Evolutionary conservation across 1,140 invertebrate species (phyloP).

Genomic region (Hydropsyche tenuis): DNA sequence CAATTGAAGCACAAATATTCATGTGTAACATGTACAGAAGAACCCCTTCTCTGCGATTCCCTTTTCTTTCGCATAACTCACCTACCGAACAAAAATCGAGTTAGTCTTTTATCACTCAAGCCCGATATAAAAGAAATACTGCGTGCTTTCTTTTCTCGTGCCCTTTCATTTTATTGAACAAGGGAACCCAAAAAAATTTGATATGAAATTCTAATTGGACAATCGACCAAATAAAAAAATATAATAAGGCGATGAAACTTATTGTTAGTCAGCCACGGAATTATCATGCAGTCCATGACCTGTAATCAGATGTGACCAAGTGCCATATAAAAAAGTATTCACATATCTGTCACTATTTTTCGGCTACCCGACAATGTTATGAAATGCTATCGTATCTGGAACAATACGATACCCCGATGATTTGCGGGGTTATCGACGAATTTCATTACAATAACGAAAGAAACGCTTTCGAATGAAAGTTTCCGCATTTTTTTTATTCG

Average conservation of each 20-base stretch:
- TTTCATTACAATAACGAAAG: no score
- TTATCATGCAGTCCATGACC: slow-evolving; percentile 41
- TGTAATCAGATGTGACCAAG: slow-evolving; percentile 36
- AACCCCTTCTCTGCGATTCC: slow-evolving; percentile 23
- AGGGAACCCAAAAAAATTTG: no score
- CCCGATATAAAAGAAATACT: slow-evolving; percentile 4
- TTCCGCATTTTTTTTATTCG: no score
- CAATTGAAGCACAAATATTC: no score
- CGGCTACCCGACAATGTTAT: slow-evolving; percentile 14
- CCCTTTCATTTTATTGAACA: not conserved
- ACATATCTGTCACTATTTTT: not conserved
- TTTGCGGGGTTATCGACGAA: slow-evolving; percentile 28
- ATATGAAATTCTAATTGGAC: no score
- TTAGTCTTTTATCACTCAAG: slow-evolving; percentile 19
- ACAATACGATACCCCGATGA: slow-evolving; percentile 32
- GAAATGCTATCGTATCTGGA: slow-evolving; percentile 30
- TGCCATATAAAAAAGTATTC: slow-evolving; percentile 32
- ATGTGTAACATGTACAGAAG: slow-evolving; percentile 2
- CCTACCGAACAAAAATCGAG: slow-evolving; percentile 12
- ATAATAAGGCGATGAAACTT: no score
- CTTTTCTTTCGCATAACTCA: slow-evolving; percentile 9
- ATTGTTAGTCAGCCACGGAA: not conserved
- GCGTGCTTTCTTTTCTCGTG: not conserved
- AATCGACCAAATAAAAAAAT: no score
- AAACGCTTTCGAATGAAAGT: no score